These are phyloP conservation scores for Scaptomyza hsui DNA, from an alignment of 1,140 invertebrate genomes.

Conservation along the genomic window DNA sequence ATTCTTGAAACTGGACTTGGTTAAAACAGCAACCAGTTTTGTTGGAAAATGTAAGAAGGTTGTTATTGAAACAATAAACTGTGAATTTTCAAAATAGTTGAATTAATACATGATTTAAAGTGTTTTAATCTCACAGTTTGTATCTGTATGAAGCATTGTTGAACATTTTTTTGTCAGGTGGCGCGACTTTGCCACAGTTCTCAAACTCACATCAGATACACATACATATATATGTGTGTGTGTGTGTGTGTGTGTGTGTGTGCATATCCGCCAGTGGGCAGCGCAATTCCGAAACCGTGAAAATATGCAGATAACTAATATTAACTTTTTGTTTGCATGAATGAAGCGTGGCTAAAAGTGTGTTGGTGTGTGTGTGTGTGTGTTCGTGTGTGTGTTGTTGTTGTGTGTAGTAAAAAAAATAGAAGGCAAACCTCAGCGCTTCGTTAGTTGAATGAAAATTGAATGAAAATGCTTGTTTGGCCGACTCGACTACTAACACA, in stretches of 20 bases:
- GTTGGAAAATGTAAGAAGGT: neutral
- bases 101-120: neutral
- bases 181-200: conserved; percentile 36
- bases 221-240: conserved; percentile 23
- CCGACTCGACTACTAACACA: conserved; percentile 34
- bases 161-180: conserved; percentile 66
- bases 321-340: conserved; percentile 79
- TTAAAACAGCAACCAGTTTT: neutral
- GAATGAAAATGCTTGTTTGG: conserved; percentile 38
- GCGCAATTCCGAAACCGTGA: conserved; percentile 72
- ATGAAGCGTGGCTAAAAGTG: conserved; percentile 67
- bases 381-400: conserved; percentile 6
- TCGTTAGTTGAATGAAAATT: conserved; percentile 65
- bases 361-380: neutral
- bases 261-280: conserved; percentile 72
- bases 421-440: conserved; percentile 22
- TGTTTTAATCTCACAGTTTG: neutral
- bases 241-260: conserved; percentile 32
- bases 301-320: conserved; percentile 83
- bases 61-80: too few relatives aligned
- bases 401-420: conserved; percentile 49
- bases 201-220: conserved; percentile 35
- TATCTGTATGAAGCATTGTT: conserved; percentile 26
- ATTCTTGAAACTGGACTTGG: neutral
- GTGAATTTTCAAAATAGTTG: too few relatives aligned